Base-by-base conservation (phyloP, 2,888 invertebrate genomes). In the Phasia obesa region DNA sequence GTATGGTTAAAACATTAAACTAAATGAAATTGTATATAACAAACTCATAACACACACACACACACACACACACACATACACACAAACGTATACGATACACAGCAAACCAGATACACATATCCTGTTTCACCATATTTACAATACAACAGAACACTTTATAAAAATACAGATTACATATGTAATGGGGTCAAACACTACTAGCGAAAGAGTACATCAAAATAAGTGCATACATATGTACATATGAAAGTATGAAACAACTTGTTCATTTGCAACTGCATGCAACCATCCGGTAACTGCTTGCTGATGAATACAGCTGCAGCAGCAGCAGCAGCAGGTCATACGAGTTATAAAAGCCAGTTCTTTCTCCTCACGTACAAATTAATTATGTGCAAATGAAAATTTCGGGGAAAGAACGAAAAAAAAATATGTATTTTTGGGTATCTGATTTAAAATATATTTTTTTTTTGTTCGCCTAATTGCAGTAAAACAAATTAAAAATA, bases 81-180 rank as follows among this genome's bases (percentile, higher is more conserved):
- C 0, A 71, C 38, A 42, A 5, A 27, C 27, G 6, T 27, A 11
- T 11, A 35, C 11, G 4, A 35, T n/a, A n/a, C n/a, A n/a, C n/a
- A n/a, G n/a, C 25, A 11, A 15, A 21, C 3, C 51, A 25, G 11
- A 27, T n/a, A n/a, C n/a, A 55, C 9, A 4, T 57, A 64, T 55
- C 25, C 44, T 59, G 42, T 38, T 6, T n/a, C 49, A 44, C 42
- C 23, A 70, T 62, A 64, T 53, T 55, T 62, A 44, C 44, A 55
- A 23, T 21, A 19, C 38, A 69, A 35, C 38, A 51, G 44, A 47
- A 67, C 47, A 65, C 53, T 70, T 57, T 42, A 60, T 69, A 75
- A 69, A 74, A 49, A 74, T 13, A 19, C 55, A 59, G 74, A 78
- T 78, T 83, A 79, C 75, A 75, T 70, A 83, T 83, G 78, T 79